Evolutionary conservation across 2,797 vertebrate genomes (phyloP).

Genomic region (Pempheris klunzingeri): DNA sequence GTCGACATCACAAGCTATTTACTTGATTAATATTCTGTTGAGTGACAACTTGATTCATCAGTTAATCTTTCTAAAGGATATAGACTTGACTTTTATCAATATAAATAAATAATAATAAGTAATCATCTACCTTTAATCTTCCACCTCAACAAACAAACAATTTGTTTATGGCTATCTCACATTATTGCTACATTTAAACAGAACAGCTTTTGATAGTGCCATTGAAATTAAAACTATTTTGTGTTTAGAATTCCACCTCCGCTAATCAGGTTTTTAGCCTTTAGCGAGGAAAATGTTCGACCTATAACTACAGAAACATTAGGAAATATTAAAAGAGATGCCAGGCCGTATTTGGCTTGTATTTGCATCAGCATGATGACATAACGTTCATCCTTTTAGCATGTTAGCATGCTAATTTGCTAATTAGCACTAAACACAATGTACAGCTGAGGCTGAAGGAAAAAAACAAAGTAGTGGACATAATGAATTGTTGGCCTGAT

Average conservation of each 20-base stretch:
- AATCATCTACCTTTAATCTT: too few relatives aligned
- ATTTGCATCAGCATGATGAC: too few relatives aligned
- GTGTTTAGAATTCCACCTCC: not conserved
- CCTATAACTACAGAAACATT: not conserved
- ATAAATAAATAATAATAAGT: too few relatives aligned
- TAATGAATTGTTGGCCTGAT: too few relatives aligned
- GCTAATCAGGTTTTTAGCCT: not conserved
- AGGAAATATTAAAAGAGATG: not conserved
- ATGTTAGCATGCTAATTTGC: not conserved
- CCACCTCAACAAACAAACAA: not conserved
- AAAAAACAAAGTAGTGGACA: too few relatives aligned
- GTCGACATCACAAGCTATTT: conserved; percentile 20
- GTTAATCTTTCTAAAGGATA: not conserved
- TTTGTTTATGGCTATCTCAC: not conserved
- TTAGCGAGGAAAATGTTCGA: not conserved
- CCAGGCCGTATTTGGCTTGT: too few relatives aligned
- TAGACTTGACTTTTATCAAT: not conserved
- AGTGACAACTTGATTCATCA: not conserved
- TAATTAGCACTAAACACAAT: not conserved
- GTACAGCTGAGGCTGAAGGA: not conserved
- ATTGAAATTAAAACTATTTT: not conserved
- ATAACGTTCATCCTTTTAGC: too few relatives aligned
- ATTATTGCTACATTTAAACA: not conserved
- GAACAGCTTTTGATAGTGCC: too few relatives aligned
- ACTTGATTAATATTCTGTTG: not conserved